Conservation (phyloP, 1,140 invertebrate genomes). For the Rhizoglyphus robini region DNA sequence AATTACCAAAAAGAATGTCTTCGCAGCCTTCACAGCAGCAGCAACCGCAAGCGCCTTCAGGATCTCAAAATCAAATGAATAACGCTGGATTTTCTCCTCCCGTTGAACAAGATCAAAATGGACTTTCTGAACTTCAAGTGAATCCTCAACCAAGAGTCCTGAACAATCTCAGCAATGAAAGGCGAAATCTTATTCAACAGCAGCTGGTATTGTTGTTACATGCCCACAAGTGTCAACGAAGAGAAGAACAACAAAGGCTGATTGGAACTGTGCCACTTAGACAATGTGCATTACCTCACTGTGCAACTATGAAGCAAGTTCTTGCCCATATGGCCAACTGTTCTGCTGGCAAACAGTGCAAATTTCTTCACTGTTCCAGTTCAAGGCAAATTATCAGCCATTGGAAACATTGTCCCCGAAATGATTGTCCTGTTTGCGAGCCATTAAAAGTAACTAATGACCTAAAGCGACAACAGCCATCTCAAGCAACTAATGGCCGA, state of each 20-base stretch:
- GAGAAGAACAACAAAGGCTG: conserved; percentile 49
- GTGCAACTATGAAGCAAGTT: conserved; percentile 98
- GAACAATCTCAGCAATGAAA: conserved; percentile 63
- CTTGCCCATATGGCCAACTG: conserved; percentile 96
- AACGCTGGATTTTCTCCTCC: not conserved
- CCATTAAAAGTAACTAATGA: conserved; percentile 89
- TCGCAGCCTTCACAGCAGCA: conserved; percentile 5
- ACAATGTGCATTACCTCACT: conserved; percentile 79
- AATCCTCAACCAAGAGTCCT: not conserved
- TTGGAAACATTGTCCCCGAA: conserved; percentile 92
- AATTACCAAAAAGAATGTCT: conserved; percentile 4
- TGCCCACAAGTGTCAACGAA: conserved; percentile 92
- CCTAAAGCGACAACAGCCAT: conserved; percentile 44
- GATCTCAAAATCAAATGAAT: conserved; percentile 16
- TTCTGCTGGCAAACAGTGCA: conserved; percentile 71
- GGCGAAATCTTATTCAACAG: conserved; percentile 96
- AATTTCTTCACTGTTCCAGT: conserved; percentile 89
- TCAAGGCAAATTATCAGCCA: conserved; percentile 96
- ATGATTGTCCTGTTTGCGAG: conserved; percentile 93
- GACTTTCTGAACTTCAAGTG: not conserved
- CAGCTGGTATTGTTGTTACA: conserved; percentile 90
- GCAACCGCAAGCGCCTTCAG: not conserved
- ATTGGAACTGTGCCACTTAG: conserved; percentile 30
- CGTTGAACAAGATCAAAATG: not conserved
- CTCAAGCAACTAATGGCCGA: no score